These are phyloP conservation scores for Anguilla japonica DNA, from an alignment of 2,113 vertebrate species.

Conservation along the genomic window DNA sequence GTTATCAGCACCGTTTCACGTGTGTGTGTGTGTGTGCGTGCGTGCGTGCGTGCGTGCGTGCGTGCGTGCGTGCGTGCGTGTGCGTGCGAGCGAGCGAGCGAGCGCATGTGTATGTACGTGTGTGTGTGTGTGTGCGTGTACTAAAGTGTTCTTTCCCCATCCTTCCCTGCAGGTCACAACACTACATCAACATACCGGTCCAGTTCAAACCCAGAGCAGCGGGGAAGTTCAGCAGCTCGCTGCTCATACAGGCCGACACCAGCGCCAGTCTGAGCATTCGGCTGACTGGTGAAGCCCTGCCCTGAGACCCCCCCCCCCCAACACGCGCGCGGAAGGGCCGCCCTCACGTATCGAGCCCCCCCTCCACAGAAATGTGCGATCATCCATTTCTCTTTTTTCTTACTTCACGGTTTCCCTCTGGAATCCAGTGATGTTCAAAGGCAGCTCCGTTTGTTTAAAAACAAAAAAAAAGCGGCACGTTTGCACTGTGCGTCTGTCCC, in stretches of 20 bases:
- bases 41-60: no score
- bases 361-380: not conserved
- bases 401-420: not conserved
- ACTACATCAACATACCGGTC: constrained; percentile 93
- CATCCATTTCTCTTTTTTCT: not conserved
- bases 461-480: not conserved
- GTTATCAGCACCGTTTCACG: not conserved
- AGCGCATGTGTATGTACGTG: not conserved
- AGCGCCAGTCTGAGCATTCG: constrained; percentile 73
- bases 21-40: no score
- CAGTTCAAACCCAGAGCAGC: constrained; percentile 80
- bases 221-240: constrained; percentile 75
- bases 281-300: constrained; percentile 79
- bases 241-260: constrained; percentile 75
- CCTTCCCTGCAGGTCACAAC: constrained; percentile 72
- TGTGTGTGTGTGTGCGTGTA: not conserved
- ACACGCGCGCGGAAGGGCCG: no score
- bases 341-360: not conserved
- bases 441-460: not conserved
- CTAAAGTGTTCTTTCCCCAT: not conserved
- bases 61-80: no score
- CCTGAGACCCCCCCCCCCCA: constrained; percentile 40
- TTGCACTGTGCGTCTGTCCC: not conserved
- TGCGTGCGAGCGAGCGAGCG: not conserved
- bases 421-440: not conserved